phyloP scores from a whole-genome alignment of 2,888 invertebrate species.

The Timema cristinae region DNA sequence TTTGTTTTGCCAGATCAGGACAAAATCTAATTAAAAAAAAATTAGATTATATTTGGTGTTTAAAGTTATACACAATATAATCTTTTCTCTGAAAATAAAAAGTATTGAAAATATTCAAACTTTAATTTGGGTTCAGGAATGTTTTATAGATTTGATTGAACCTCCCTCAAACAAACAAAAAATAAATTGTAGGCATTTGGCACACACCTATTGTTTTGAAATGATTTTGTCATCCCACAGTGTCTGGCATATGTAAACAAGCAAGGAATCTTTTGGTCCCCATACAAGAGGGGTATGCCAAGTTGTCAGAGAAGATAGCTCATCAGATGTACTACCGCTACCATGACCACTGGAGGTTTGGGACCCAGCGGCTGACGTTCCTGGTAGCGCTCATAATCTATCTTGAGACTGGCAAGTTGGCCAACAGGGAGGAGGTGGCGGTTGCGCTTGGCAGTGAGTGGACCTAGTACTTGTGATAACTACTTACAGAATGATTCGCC shows the following conservation, averaged over 20 bases:
- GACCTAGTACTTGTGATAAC: no score
- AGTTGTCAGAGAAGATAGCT: constrained; percentile 64
- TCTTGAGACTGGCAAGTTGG: constrained; percentile 72
- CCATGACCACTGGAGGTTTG: constrained; percentile 83
- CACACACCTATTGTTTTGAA: constrained; percentile 17
- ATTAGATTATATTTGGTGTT: no score
- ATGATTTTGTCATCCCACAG: constrained; percentile 42
- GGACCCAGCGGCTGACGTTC: constrained; percentile 76
- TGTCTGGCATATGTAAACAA: constrained; percentile 58
- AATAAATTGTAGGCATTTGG: no score
- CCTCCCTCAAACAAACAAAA: no score
- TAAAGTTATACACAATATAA: no score
- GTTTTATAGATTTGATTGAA: no score
- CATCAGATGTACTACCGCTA: constrained; percentile 78
- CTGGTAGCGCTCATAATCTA: constrained; percentile 73
- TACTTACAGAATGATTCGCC: background rate
- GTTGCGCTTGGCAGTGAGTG: constrained; percentile 70
- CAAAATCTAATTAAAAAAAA: no score
- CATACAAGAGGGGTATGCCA: constrained; percentile 60
- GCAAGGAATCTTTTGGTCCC: constrained; percentile 63
- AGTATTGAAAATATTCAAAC: no score
- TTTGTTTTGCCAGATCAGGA: no score
- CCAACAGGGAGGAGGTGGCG: constrained; percentile 70
- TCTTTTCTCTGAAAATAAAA: no score
- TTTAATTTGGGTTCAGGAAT: no score